These are phyloP conservation scores for Ceratoteleas bidentatus DNA, from an alignment of 1,140 invertebrate species.

Conservation along the genomic window DNA sequence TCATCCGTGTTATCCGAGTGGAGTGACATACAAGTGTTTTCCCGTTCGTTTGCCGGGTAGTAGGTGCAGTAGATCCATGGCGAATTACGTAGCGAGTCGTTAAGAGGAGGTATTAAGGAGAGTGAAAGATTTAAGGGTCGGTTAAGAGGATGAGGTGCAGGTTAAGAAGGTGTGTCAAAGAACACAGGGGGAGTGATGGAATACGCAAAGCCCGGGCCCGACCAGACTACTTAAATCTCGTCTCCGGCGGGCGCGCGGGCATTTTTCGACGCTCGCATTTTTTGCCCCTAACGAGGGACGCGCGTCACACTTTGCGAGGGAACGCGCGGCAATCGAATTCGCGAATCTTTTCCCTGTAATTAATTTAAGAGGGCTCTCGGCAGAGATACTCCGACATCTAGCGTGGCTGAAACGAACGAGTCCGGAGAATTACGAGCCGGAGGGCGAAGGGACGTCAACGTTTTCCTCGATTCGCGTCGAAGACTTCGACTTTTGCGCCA, in stretches of 20 bases:
- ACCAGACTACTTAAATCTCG: slow-evolving; percentile 69
- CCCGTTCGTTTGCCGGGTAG: slow-evolving; percentile 36
- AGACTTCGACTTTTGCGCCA: slow-evolving; percentile 1
- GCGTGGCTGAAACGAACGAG: slow-evolving; percentile 60
- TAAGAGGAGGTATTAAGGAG: slow-evolving; percentile 61
- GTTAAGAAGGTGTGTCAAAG: slow-evolving; percentile 60
- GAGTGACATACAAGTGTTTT: slow-evolving; percentile 46
- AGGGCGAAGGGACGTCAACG: slow-evolving; percentile 50
- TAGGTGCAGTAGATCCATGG: slow-evolving; percentile 52
- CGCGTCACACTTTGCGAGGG: slow-evolving; percentile 58
- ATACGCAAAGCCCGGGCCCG: slow-evolving; percentile 41
- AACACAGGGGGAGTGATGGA: slow-evolving; percentile 62
- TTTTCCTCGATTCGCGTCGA: slow-evolving; percentile 59
- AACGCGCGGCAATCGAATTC: slow-evolving; percentile 67
- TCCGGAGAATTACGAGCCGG: slow-evolving; percentile 55
- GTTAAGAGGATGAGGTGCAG: slow-evolving; percentile 60
- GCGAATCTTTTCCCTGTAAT: slow-evolving; percentile 78
- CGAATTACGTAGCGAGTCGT: slow-evolving; percentile 58
- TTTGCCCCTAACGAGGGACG: slow-evolving; percentile 68
- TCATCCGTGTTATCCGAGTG: slow-evolving; percentile 29
- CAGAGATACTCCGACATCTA: slow-evolving; percentile 69
- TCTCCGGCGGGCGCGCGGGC: slow-evolving; percentile 62
- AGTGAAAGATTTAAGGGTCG: slow-evolving; percentile 66
- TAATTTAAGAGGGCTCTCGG: slow-evolving; percentile 76
- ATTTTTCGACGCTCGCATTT: slow-evolving; percentile 69